Evolutionary conservation across 2,797 vertebrate genomes (phyloP), one percentile per base, ranked within the genome.

Genomic region (Ateles fusciceps): DNA sequence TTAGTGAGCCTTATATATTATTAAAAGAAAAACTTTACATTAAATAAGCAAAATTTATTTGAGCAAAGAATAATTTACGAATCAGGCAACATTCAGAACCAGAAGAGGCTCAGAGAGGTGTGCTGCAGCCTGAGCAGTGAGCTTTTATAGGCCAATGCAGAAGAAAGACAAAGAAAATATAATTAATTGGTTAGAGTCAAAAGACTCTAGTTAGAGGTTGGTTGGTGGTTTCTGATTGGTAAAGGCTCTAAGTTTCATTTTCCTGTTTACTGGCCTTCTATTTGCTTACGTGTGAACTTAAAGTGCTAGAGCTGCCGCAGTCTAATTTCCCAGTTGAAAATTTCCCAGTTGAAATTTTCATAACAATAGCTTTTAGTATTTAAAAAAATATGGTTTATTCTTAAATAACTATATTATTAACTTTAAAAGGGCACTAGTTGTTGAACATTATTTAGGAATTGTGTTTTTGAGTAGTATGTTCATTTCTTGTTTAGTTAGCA

Each of bases 401-500:
- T 81, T 64, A 80, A 90, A 21, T 89, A 76, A 55, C 3, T 74
- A 11, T 81, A 64, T 96, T 42, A 81, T 44, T 89, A 68, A 42
- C 68, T 91, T 94, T 95, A 74, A 79, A 93, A 80, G 44, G 26
- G 5, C 15, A 52, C 4, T 79, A 17, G 28, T 81, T 80, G 72
- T 44, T 96, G 59, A 92, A n/a, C 4, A 78, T 90, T 19, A 76
- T 4, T n/a, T 86, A 79, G 17, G 33, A 30, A 50, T 55, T 74
- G 6, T 50, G 7, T 81, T 93, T 95, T 94, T 93, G 75, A 89
- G 19, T 93, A 57, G 21, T 89, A 9, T 57, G 17, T 68, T 74
- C n/a, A 61, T 57, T 88, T 94, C 64, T 83, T 95, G 9, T 87
- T 96, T 91, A 88, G 19, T 33, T 92, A 52, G 44, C 72, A 57